Base-by-base conservation (phyloP, 2,888 invertebrate genomes). In the Junonia oenone region DNA sequence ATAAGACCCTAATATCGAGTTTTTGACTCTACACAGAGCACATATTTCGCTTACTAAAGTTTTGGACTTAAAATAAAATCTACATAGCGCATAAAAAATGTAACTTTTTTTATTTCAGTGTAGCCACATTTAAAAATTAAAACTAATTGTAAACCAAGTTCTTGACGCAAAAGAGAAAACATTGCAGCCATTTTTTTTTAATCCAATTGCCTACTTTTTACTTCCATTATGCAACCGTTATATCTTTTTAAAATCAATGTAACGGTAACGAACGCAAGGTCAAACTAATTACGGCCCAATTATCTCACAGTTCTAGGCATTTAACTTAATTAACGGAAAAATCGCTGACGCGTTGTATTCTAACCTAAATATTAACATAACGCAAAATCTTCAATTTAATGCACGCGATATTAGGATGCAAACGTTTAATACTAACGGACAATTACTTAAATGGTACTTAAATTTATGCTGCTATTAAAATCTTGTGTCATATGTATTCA, bases 281-380 rank as follows among this genome's bases (percentile, higher is more conserved):
- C 40, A 33, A 6, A 33, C 9, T 13, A 17, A 35, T 52, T 29
- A 45, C 47, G 5, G 40, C 19, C n/a, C 38, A 40, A 14, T 47
- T 47, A 53, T 53, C 40, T 33, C 40, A 17, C 19, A 19, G 40
- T 47, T 54, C 3, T 48, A 40, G 46, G 40, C 40, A 29, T 53
- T 53, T 54, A 54, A 48, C 38, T 37, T 54, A 48, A 54, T 54
- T 54, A 54, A 40, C 53, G 31, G 26, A 40, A 43, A 43, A 54
- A 47, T 43, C 53, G 47, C 40, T 31, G 47, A 47, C 53, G 53
- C 47, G 47, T 40, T 38, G 13, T 19, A 47, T n/a, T 53, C 29
- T 54, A 47, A 31, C 13, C 46, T n/a, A 22, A 31, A 47, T 45
- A 26, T 33, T 40, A 33, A 26, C 47, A 22, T 11, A 19, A 17